Evolutionary conservation across 2,888 invertebrate genomes (phyloP).

Genomic region (Sarcophaga rosellei): DNA sequence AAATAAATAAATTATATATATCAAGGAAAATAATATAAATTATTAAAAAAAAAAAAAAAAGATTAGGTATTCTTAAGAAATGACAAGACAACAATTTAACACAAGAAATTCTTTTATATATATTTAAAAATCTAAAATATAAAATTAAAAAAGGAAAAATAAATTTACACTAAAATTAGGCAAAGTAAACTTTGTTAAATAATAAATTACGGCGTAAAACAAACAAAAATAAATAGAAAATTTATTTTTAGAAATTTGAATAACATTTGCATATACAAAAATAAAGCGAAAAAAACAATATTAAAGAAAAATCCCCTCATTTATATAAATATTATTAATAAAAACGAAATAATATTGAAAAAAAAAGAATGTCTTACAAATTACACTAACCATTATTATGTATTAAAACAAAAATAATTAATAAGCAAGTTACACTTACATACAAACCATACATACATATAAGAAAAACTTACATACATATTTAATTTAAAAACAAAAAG

Average conservation of each 20-base stretch:
- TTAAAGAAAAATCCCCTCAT: slow-evolving; percentile 27
- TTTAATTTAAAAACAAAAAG: slow-evolving; percentile 53
- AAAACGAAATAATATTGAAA: slow-evolving; percentile 26
- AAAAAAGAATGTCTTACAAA: slow-evolving; percentile 2
- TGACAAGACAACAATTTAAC: slow-evolving; percentile 61
- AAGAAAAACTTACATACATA: slow-evolving; percentile 49
- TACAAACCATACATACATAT: slow-evolving; percentile 52
- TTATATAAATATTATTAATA: slow-evolving; percentile 42
- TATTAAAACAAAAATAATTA: slow-evolving; percentile 35
- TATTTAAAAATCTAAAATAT: background rate
- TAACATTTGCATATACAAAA: slow-evolving; percentile 62
- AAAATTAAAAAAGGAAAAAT: background rate
- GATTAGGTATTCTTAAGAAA: slow-evolving; percentile 45
- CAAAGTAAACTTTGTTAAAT: slow-evolving; percentile 36
- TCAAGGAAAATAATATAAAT: slow-evolving; percentile 58
- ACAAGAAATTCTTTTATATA: background rate
- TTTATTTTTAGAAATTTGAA: slow-evolving; percentile 63
- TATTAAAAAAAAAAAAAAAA: slow-evolving; percentile 54
- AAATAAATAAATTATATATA: slow-evolving; percentile 48
- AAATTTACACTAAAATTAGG: slow-evolving; percentile 39
- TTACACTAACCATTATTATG: slow-evolving; percentile 49
- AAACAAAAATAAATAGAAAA: slow-evolving; percentile 40
- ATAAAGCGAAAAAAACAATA: slow-evolving; percentile 14
- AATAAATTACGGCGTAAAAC: slow-evolving; percentile 35
- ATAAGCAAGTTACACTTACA: slow-evolving; percentile 52